phyloP scores from a whole-genome alignment of 2,888 invertebrate species.

The Athalia rosae region DNA sequence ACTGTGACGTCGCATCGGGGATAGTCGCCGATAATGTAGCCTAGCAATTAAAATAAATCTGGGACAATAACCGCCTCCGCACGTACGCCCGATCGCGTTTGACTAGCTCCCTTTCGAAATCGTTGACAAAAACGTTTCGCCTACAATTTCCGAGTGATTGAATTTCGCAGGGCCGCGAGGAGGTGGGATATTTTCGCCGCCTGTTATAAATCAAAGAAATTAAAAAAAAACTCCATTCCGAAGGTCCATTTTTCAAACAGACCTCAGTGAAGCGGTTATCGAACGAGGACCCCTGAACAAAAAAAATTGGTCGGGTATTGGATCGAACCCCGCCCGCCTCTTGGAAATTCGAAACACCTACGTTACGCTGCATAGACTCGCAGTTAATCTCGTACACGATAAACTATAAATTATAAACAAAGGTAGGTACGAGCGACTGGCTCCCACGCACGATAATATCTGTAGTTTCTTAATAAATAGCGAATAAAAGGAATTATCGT shows the following conservation, averaged over 20 bases:
- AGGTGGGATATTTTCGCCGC: too few relatives aligned
- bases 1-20: not conserved
- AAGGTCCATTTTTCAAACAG: too few relatives aligned
- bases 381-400: constrained; percentile 14
- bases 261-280: too few relatives aligned
- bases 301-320: not conserved
- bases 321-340: not conserved
- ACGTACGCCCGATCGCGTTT: too few relatives aligned
- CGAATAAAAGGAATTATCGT: too few relatives aligned
- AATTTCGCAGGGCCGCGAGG: too few relatives aligned
- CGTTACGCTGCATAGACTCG: not conserved
- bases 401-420: constrained; percentile 21
- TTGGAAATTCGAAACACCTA: constrained; percentile 10
- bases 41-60: constrained; percentile 8
- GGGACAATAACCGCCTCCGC: not conserved
- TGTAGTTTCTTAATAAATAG: not conserved
- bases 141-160: too few relatives aligned
- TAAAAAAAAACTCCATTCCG: too few relatives aligned
- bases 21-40: constrained; percentile 6
- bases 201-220: too few relatives aligned
- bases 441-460: not conserved
- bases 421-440: not conserved
- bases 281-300: not conserved
- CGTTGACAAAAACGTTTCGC: too few relatives aligned
- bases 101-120: too few relatives aligned